Base-by-base conservation (phyloP, 2,113 vertebrate genomes). In the chimpanzee (Pan troglodytes) region DNA sequence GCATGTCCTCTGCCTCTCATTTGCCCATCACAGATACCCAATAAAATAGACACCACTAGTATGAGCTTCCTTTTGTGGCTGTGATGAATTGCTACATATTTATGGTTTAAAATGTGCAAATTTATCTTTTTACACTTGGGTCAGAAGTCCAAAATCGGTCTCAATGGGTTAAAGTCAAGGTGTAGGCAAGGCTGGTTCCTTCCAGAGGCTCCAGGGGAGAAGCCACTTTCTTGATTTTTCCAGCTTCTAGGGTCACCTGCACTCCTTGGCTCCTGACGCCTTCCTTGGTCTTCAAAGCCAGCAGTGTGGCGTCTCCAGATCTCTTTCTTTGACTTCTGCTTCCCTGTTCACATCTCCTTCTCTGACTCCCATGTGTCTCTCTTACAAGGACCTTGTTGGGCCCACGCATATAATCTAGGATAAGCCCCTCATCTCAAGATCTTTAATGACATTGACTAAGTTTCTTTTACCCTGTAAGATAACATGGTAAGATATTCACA, bases 271-370 rank as follows among this genome's bases (percentile, higher is more conserved):
- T 35, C 20, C 3, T 48, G 18, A 43, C 20, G 2, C 30, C 80
- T 45, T n/a, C n/a, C 2, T 43, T 5, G 30, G 18, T 20, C 38
- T 68, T 45, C 32, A 38, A 20, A 52, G 25, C 32, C 22, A 3
- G 16, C 14, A 30, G 27, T 1, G 1, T 5, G 27, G 64, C 3
- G 2, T 18, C 78, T 8, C 32, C 27, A 16, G 1, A 8, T 10
- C 10, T 70, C 18, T 38, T n/a, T 72, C n/a, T 30, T 22, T 38
- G 23, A 13, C 80, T 14, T 48, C 55, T 35, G 1, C 16, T 48
- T 38, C 52, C 55, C 5, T 27, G 2, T 11, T 5, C 55, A 27
- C 38, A 11, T 61, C 81, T 83, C 18, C 78, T 80, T n/a, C 35
- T 48, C 45, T 14, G 25, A 13, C 40, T 25, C 30, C 22, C 55